Percentiles rank a stretch among this genome's conserved stretches.
Conservation (phyloP, 2,797 vertebrate species). For the Macropus fuliginosus region DNA sequence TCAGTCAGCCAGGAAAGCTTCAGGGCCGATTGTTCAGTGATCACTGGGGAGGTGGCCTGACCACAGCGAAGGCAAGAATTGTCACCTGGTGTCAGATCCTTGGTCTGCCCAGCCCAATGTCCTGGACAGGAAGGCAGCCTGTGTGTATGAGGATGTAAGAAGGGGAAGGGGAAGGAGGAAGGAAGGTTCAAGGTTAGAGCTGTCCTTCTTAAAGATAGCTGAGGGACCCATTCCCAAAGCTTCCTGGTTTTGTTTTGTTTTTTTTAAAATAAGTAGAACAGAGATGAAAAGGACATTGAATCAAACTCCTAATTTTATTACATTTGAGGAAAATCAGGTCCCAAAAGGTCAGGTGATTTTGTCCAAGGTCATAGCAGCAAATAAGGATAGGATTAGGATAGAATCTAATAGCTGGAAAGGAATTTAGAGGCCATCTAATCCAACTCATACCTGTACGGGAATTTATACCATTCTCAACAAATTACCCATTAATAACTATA, state of each 20-base stretch:
- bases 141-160: not conserved
- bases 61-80: conserved; percentile 53
- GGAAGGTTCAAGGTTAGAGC: not conserved
- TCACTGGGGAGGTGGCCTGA: conserved; percentile 39
- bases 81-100: conserved; percentile 53
- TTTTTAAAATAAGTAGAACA: not conserved
- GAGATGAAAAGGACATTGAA: not conserved
- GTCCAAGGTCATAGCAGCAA: not conserved
- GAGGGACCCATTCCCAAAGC: not conserved
- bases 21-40: conserved; percentile 58
- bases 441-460: not conserved
- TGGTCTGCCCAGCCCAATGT: not conserved
- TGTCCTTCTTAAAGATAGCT: not conserved
- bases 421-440: not conserved
- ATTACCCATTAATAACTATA: not conserved
- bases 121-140: not conserved
- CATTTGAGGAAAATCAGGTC: not conserved
- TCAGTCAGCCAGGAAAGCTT: not conserved
- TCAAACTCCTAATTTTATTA: not conserved
- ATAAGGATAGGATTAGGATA: not conserved
- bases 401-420: not conserved
- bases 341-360: not conserved
- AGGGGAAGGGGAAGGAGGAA: not conserved
- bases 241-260: not conserved
- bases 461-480: not conserved